Evolutionary conservation across 2,888 invertebrate species (phyloP).

Genomic region (Carcina quercana): DNA sequence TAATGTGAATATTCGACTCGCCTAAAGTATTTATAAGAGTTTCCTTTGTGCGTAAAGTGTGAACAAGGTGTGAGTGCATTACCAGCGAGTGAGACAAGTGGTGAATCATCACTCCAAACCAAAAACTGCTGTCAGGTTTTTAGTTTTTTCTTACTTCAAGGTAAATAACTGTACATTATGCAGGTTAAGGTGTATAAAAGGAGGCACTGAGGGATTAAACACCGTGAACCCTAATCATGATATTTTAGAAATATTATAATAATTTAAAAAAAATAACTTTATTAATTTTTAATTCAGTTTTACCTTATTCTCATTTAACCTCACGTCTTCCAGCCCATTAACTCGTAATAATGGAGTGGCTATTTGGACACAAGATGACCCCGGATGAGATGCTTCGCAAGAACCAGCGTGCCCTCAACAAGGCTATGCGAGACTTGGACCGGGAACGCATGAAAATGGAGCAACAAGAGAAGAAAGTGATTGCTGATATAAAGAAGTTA

Average conservation of each 20-base stretch:
- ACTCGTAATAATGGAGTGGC: constrained; percentile 95
- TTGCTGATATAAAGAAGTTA: constrained; percentile 97
- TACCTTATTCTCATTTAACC: no score
- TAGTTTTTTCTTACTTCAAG: no score
- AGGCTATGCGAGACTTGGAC: constrained; percentile 98
- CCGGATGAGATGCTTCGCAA: constrained; percentile 99
- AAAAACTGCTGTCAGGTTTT: no score
- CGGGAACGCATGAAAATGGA: constrained; percentile 96
- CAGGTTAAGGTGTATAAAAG: no score
- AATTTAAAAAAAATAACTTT: neutral
- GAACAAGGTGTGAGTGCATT: no score
- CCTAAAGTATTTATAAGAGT: no score
- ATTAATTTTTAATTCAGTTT: neutral
- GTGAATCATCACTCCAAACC: constrained; percentile 23
- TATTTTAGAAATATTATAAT: constrained; percentile 6
- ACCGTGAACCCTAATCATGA: constrained; percentile 2
- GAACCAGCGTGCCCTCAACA: constrained; percentile 97
- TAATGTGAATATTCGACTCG: no score
- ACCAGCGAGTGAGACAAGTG: no score
- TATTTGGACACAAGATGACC: constrained; percentile 96
- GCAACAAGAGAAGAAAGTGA: constrained; percentile 98
- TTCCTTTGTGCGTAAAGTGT: no score
- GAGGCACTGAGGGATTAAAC: no score
- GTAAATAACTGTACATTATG: no score
- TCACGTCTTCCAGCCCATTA: constrained; percentile 12